Conservation (phyloP, 2,888 invertebrate genomes). For the Eupithecia subfuscata region DNA sequence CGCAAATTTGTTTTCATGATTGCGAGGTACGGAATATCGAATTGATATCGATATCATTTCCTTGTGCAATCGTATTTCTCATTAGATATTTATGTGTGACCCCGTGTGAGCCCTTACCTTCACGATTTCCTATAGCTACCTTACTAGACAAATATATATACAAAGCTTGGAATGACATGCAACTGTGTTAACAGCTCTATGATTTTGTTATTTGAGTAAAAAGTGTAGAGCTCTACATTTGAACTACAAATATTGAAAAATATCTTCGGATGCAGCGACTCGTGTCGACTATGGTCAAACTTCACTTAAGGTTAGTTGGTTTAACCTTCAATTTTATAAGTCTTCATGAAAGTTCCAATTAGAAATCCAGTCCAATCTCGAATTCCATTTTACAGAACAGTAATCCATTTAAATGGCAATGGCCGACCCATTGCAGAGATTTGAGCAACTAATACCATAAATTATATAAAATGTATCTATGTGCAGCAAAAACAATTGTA, state of each 20-base stretch:
- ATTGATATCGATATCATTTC: constrained; percentile 79
- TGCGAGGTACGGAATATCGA: constrained; percentile 77
- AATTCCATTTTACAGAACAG: neutral
- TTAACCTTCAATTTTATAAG: neutral
- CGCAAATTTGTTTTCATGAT: constrained; percentile 83
- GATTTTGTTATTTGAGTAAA: neutral
- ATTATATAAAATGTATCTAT: too few relatives aligned
- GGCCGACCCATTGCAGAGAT: too few relatives aligned
- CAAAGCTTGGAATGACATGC: constrained; percentile 3
- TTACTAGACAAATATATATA: constrained; percentile 30
- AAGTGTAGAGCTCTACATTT: neutral
- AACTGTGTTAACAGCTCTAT: neutral
- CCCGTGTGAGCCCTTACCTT: constrained; percentile 70
- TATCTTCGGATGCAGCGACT: too few relatives aligned
- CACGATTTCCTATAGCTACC: constrained; percentile 48
- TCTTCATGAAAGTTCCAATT: neutral
- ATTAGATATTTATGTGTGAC: constrained; percentile 75
- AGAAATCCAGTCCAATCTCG: neutral
- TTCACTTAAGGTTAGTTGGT: too few relatives aligned
- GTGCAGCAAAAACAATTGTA: too few relatives aligned
- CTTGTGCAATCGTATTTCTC: constrained; percentile 75
- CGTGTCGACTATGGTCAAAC: too few relatives aligned
- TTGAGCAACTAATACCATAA: too few relatives aligned
- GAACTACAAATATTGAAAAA: too few relatives aligned
- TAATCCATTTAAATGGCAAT: too few relatives aligned